Base-by-base conservation (phyloP, 1,140 invertebrate genomes). In the Harpegnathos saltator region DNA sequence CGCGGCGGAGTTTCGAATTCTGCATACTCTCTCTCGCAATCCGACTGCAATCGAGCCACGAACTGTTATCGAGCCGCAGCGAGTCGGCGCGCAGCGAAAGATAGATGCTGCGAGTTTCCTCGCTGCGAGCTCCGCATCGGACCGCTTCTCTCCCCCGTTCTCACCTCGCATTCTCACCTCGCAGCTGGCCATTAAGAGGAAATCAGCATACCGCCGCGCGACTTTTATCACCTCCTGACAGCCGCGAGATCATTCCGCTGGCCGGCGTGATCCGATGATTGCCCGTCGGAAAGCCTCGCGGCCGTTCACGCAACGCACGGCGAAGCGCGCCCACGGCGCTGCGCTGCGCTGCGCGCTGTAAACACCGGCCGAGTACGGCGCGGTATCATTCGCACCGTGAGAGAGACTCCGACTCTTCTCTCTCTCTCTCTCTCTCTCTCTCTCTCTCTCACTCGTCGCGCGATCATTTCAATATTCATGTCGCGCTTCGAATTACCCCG, bases 201-300 rank as follows among this genome's bases (percentile, higher is more conserved):
- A 59, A 80, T 80, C 65, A 71, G 19, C 56, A 19, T 74, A 62
- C 29, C 26, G 69, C 56, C 26, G 69, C 56, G 69, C 56, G 56
- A 73, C 52, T 82, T 82, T 74, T 61, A 78, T 83, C 77, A 85
- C 69, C 71, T 87, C 12, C 56, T 62, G 61, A 75, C 63, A 87
- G 58, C 58, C 65, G 26, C 50, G 17, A 78, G 65, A 85, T 54
- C 72, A 68, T 56, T 74, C 29, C 22, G 59, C 85, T 68, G 68
- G 59, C 19, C 78, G 52, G 72, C 81, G 12, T 54, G 62, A 87
- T 84, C 80, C 81, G 66, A 86, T 86, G 81, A 80, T 69, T 80
- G 65, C 77, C 62, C 83, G 65, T 82, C 71, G 62, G 58, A 52
- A 78, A 69, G 19, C 44, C 52, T 75, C 59, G 66, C 54, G 59